Percentiles rank a stretch among this genome's conserved stretches.
These are phyloP conservation scores for Drosophila biarmipes DNA, from an alignment of 1,140 invertebrate genomes.

Conservation along the genomic window DNA sequence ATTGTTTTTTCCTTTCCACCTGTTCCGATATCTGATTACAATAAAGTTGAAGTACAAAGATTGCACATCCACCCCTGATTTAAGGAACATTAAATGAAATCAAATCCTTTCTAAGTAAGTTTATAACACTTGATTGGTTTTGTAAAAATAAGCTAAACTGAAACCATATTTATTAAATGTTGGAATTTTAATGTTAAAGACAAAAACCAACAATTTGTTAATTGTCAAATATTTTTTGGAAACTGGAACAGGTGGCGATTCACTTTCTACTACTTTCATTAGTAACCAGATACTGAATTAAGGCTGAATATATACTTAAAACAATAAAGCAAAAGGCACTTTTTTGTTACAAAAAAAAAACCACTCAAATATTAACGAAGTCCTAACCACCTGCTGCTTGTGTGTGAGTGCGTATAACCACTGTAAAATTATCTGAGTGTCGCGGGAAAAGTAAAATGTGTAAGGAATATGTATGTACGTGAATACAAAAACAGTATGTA, in stretches of 20 bases:
- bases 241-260: neutral
- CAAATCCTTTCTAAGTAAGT: no score
- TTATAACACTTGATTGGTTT: no score
- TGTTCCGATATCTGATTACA: neutral
- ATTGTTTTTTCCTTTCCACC: neutral
- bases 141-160: no score
- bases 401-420: neutral
- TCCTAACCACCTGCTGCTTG: slow-evolving; percentile 3
- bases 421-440: neutral
- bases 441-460: slow-evolving; percentile 6
- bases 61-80: no score
- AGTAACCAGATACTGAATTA: neutral
- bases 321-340: neutral
- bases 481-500: neutral
- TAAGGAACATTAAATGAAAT: no score
- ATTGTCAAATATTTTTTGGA: neutral
- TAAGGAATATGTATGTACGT: neutral
- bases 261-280: neutral
- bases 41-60: no score
- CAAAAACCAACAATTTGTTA: no score
- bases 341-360: slow-evolving; percentile 2
- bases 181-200: no score
- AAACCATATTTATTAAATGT: no score
- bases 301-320: neutral
- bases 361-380: neutral